These are phyloP conservation scores for Macroramphosus scolopax DNA, from an alignment of 2,797 vertebrate genomes.

Conservation along the genomic window DNA sequence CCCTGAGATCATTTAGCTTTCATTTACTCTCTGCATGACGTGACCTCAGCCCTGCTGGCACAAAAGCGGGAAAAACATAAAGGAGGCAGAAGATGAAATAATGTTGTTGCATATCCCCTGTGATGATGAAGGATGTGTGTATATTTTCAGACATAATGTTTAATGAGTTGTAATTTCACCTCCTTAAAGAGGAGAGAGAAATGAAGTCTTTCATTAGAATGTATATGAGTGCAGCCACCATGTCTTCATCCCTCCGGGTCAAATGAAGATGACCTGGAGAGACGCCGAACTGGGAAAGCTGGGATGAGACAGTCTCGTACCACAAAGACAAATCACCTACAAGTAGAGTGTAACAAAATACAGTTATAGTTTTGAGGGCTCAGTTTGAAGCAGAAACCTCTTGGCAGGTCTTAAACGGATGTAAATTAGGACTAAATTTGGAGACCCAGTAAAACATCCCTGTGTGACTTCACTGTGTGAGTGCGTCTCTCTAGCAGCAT, in stretches of 20 bases:
- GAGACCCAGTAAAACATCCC: too few relatives aligned
- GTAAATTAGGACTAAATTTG: too few relatives aligned
- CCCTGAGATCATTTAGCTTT: constrained; percentile 65
- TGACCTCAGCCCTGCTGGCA: constrained; percentile 56
- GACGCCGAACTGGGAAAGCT: too few relatives aligned
- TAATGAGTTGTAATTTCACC: constrained; percentile 40
- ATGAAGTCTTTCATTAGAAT: constrained; percentile 12
- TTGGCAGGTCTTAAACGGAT: too few relatives aligned
- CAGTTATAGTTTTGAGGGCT: too few relatives aligned
- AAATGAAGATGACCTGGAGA: too few relatives aligned
- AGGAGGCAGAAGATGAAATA: constrained; percentile 49
- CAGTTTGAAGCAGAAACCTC: too few relatives aligned
- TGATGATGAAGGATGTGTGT: constrained; percentile 55
- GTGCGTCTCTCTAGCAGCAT: background rate
- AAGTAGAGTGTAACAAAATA: too few relatives aligned
- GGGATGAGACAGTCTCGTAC: too few relatives aligned
- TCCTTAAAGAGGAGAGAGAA: constrained; percentile 1
- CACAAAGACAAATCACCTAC: too few relatives aligned
- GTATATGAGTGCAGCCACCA: too few relatives aligned
- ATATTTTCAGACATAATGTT: constrained; percentile 32
- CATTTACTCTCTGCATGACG: constrained; percentile 70
- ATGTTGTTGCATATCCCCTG: constrained; percentile 40
- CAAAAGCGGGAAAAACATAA: constrained; percentile 40
- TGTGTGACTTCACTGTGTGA: constrained; percentile 4
- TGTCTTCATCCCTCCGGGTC: too few relatives aligned